phyloP scores from a whole-genome alignment of 2,797 vertebrate species.

The Chrosomus eos region DNA sequence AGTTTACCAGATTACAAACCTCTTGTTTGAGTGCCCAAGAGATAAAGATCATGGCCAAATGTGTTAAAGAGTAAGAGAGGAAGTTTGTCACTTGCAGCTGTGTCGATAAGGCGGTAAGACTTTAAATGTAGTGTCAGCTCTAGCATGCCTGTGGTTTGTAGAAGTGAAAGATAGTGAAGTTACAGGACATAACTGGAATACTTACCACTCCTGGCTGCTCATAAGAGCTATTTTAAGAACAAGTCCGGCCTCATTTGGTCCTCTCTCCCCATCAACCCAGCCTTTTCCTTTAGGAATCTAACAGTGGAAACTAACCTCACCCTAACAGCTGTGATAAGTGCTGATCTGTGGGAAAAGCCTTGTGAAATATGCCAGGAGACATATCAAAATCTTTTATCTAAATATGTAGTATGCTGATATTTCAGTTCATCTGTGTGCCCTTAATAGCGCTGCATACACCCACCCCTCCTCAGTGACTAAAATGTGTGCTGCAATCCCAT shows the following conservation, averaged over 20 bases:
- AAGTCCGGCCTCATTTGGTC: slow-evolving; percentile 16
- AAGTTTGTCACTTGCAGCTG: slow-evolving; percentile 13
- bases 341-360: slow-evolving; percentile 55
- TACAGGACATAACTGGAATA: slow-evolving; percentile 34
- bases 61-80: slow-evolving; percentile 13
- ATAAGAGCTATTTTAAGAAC: slow-evolving; percentile 48
- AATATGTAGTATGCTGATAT: slow-evolving; percentile 16
- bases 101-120: not conserved
- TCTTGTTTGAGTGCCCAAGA: slow-evolving; percentile 2
- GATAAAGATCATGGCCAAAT: slow-evolving; percentile 1
- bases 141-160: slow-evolving; percentile 37
- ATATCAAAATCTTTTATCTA: slow-evolving; percentile 53
- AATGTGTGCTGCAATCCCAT: slow-evolving; percentile 16
- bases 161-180: slow-evolving; percentile 28
- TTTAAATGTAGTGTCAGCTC: not conserved
- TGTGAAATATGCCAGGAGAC: slow-evolving; percentile 14
- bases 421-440: not conserved
- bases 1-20: slow-evolving; percentile 16
- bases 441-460: slow-evolving; percentile 4
- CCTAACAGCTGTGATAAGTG: slow-evolving; percentile 57
- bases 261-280: not conserved
- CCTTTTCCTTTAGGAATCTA: slow-evolving; percentile 19
- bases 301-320: slow-evolving; percentile 39
- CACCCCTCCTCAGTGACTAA: not conserved
- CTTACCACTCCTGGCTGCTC: slow-evolving; percentile 15